These are phyloP conservation scores for Conus ventricosus DNA, from an alignment of 1,140 invertebrate species.

Conservation along the genomic window DNA sequence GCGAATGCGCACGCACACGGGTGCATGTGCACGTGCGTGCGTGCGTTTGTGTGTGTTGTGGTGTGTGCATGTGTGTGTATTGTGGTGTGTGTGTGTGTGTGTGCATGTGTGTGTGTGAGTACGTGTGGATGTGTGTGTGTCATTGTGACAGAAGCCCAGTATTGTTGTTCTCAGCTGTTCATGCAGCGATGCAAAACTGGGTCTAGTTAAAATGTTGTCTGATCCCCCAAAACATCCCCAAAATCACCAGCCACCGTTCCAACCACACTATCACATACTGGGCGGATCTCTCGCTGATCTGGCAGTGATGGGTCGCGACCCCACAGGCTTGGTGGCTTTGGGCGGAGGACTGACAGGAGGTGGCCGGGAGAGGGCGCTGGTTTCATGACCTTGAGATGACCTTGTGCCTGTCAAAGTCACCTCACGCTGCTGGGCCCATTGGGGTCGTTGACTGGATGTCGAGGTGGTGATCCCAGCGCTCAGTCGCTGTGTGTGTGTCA, in stretches of 20 bases:
- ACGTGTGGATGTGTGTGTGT: no score
- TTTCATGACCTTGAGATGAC: background rate
- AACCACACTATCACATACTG: conserved; percentile 47
- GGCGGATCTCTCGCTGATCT: conserved; percentile 65
- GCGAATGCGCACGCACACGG: background rate
- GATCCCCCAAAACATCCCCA: no score
- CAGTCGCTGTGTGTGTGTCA: conserved; percentile 32
- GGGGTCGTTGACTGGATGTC: conserved; percentile 38
- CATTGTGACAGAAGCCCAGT: no score
- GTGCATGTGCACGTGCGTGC: background rate
- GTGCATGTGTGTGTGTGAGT: background rate
- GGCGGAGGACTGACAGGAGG: conserved; percentile 42
- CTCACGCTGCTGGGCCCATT: conserved; percentile 42
- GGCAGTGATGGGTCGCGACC: conserved; percentile 41
- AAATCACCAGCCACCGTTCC: no score
- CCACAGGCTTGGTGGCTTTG: conserved; percentile 24
- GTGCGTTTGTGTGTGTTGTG: background rate
- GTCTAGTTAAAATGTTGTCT: no score
- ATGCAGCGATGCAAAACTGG: no score
- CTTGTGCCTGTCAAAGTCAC: background rate
- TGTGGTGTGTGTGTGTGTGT: background rate
- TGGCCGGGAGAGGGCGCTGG: conserved; percentile 30
- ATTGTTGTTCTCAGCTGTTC: no score
- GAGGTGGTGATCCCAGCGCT: conserved; percentile 19
- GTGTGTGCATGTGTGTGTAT: conserved; percentile 14